Conservation (phyloP, 2,888 invertebrate species). For the Tridacna crocea region DNA sequence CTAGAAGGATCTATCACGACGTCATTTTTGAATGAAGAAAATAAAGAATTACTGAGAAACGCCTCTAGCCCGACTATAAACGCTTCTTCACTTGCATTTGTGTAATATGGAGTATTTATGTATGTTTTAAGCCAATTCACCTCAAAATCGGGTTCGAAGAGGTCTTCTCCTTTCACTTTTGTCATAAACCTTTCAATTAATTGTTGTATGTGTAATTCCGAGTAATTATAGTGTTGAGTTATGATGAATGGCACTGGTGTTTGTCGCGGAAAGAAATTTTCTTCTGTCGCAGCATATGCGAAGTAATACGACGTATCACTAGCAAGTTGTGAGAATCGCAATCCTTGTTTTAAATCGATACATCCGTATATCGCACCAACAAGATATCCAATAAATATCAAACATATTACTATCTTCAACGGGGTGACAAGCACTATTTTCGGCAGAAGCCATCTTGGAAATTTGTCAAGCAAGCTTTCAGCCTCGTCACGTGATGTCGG, state of each 20-base stretch:
- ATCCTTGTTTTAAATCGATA: conserved; percentile 55
- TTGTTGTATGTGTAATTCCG: conserved; percentile 19
- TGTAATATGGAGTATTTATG: conserved; percentile 17
- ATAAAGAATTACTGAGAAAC: conserved; percentile 30
- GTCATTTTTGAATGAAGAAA: conserved; percentile 61
- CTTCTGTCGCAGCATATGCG: conserved; percentile 40
- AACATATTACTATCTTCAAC: conserved; percentile 55
- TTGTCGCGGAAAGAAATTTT: conserved; percentile 33
- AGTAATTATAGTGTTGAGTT: conserved; percentile 25
- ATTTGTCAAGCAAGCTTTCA: conserved; percentile 66
- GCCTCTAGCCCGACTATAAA: conserved; percentile 39
- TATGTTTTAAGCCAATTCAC: conserved; percentile 43
- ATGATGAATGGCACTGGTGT: conserved; percentile 41
- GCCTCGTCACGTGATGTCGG: conserved; percentile 48
- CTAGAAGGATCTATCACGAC: conserved; percentile 52
- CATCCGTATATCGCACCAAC: conserved; percentile 51
- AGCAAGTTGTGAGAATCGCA: conserved; percentile 47
- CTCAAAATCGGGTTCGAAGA: conserved; percentile 41
- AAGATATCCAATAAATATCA: conserved; percentile 67
- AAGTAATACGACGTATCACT: conserved; percentile 53
- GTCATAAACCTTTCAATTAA: conserved; percentile 20
- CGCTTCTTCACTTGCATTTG: conserved; percentile 11
- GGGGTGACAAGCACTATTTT: conserved; percentile 57
- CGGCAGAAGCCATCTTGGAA: conserved; percentile 64
- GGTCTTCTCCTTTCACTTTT: conserved; percentile 19